Conservation (phyloP, 2,888 invertebrate species). For the Ceriagrion tenellum region DNA sequence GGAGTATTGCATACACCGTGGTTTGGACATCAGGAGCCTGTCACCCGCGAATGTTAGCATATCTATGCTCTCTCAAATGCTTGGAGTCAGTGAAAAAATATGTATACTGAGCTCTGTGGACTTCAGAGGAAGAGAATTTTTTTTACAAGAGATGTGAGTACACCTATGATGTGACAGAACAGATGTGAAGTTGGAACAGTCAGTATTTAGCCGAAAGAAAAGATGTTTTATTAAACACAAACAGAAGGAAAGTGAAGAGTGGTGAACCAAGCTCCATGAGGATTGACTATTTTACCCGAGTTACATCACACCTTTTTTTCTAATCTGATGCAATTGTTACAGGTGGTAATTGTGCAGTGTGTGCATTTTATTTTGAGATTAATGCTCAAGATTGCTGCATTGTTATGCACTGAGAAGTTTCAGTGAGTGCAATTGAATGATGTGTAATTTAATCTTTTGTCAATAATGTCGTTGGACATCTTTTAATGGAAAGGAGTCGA, state of each 20-base stretch:
- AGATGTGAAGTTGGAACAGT: too few species aligned
- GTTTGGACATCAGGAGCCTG: neutral
- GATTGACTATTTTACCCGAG: too few species aligned
- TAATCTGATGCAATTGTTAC: neutral
- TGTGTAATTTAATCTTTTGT: neutral
- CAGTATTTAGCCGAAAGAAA: too few species aligned
- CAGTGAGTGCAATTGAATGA: neutral
- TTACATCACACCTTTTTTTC: neutral
- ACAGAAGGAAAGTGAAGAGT: too few species aligned
- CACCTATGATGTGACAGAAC: too few species aligned
- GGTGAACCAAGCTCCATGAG: too few species aligned
- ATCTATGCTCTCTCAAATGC: constrained; percentile 42
- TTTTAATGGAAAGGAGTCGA: neutral
- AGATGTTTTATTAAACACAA: too few species aligned
- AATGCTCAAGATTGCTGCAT: neutral
- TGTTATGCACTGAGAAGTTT: neutral
- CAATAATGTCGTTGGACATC: neutral
- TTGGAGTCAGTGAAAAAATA: neutral
- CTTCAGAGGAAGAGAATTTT: neutral
- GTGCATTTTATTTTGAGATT: neutral
- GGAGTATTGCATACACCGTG: constrained; percentile 30
- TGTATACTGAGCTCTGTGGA: neutral
- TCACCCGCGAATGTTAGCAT: constrained; percentile 15
- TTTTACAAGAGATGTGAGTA: neutral
- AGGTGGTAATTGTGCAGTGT: neutral